These are phyloP conservation scores for Orbicella faveolata DNA, from an alignment of 64 coral and sea anemone genomes.

Conservation along the genomic window DNA sequence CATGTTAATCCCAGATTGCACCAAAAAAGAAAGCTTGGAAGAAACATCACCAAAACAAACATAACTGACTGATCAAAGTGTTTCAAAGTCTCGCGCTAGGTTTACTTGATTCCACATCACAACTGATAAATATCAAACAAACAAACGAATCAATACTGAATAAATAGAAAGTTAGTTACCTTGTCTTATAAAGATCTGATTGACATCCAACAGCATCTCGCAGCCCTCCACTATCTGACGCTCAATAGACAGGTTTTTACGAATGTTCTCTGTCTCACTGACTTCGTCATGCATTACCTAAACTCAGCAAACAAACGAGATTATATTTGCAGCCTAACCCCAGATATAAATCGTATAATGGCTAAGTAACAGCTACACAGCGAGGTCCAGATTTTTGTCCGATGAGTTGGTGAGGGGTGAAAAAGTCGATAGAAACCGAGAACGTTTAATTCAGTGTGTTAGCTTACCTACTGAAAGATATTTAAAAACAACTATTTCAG, in stretches of 20 bases:
- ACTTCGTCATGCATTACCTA: slow-evolving; percentile 99
- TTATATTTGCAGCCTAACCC: no score
- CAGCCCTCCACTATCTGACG: slow-evolving; percentile 95
- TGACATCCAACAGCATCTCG: slow-evolving; percentile 92
- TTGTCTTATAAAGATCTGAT: slow-evolving; percentile 98
- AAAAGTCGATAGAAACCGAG: no score
- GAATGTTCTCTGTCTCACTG: slow-evolving; percentile 98
- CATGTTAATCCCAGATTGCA: not conserved
- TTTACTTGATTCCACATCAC: not conserved
- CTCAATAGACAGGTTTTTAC: slow-evolving; percentile 98
- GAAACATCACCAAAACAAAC: not conserved
- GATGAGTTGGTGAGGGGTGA: no score
- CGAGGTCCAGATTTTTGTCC: no score
- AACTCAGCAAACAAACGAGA: not conserved
- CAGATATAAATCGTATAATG: no score
- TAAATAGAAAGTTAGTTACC: slow-evolving; percentile 40
- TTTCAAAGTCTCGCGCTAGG: not conserved
- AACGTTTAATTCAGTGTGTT: no score
- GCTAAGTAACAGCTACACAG: no score
- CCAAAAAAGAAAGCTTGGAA: not conserved
- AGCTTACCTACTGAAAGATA: no score
- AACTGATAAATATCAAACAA: not conserved
- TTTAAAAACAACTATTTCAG: no score
- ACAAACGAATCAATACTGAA: not conserved
- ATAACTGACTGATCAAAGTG: not conserved